Conservation (phyloP, 2,113 vertebrate species). For the Cepphus grylle region DNA sequence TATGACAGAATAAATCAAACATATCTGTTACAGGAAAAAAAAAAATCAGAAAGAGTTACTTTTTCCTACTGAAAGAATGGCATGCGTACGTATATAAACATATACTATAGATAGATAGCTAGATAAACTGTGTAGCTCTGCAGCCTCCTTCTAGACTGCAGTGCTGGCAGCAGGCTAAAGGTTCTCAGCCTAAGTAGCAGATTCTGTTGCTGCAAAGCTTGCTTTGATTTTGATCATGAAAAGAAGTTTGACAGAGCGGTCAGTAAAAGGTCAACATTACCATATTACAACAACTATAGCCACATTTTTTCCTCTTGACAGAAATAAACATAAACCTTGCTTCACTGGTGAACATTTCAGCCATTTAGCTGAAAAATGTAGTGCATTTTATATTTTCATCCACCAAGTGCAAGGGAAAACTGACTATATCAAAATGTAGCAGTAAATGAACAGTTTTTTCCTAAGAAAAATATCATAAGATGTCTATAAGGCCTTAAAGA, state of each 20-base stretch:
- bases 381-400: not conserved
- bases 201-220: slow-evolving; percentile 2
- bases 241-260: not conserved
- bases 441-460: not conserved
- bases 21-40: not conserved
- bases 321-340: not conserved
- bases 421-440: not conserved
- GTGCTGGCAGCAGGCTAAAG: not conserved
- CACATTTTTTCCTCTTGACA: not conserved
- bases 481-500: not conserved
- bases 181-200: not conserved
- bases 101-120: not conserved
- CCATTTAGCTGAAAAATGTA: not conserved
- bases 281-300: not conserved
- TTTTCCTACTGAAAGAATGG: not conserved
- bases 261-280: slow-evolving; percentile 20
- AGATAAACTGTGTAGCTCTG: not conserved
- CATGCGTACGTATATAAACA: not conserved
- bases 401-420: not conserved
- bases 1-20: not conserved
- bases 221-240: not conserved
- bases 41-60: not conserved
- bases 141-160: slow-evolving; percentile 5
- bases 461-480: not conserved
- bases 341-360: not conserved